Base-by-base conservation (phyloP, 2,797 vertebrate genomes). In the Molossus molossus region DNA sequence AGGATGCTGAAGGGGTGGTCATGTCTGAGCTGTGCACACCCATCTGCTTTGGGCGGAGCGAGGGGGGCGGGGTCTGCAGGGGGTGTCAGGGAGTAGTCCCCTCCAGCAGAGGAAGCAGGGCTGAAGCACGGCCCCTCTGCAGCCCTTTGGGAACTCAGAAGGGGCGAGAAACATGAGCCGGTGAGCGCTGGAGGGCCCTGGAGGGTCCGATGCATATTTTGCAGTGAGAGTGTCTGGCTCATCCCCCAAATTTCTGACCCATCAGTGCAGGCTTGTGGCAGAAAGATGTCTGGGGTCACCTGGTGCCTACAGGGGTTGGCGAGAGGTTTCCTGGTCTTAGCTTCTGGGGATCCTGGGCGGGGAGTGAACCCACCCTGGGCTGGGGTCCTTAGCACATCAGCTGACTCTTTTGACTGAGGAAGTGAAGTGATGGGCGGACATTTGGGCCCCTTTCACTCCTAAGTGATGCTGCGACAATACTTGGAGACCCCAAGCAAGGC, bases 41-140 rank as follows among this genome's bases (percentile, higher is more conserved):
- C 3, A 0, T 9, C 40, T 37, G 55, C 65, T 50, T 70, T 81
- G 65, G 60, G 53, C 6, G 27, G 65, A 60, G 62, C n/a, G 69
- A 45, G 33, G 55, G 1, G 62, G 11, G 7, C n/a, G 33, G 62
- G 33, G 53, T 25, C 27, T 13, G 5, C 12, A 45, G 9, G 55
- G 55, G 12, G 12, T n/a, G 27, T 48, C 69, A 15, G 73, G 62
- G 48, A 76, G 45, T 25, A 25, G 23, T 9, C 60, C 53, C 58
- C 14, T 18, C 48, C 10, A 21, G n/a, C 60, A 77, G 73, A 67
- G 67, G 60, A 40, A 13, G 48, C 40, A 45, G 58, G 20, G 20
- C 27, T 1, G 14, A 23, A 23, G 13, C 3, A 12, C 13, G 3
- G 27, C 55, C 17, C 27, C 25, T 21, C 40, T 5, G 27, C 0